Conservation (phyloP, 2,888 invertebrate genomes). For the Biston betularia region DNA sequence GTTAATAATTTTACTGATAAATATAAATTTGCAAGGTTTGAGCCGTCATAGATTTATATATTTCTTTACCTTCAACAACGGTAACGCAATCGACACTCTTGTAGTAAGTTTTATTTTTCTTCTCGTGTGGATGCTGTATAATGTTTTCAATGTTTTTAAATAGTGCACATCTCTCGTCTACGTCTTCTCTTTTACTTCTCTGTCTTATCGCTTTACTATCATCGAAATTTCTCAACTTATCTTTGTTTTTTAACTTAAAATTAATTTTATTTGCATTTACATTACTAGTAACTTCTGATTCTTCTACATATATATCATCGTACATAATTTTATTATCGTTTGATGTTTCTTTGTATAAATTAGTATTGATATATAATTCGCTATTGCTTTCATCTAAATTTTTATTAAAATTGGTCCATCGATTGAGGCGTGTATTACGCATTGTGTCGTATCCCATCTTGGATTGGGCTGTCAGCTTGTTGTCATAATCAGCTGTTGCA, state of each 20-base stretch:
- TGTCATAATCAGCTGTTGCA: constrained; percentile 70
- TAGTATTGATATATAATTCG: constrained; percentile 40
- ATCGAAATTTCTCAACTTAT: constrained; percentile 44
- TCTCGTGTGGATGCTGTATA: constrained; percentile 66
- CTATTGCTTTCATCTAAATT: constrained; percentile 36
- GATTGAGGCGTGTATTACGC: constrained; percentile 31
- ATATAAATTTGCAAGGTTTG: too few relatives aligned
- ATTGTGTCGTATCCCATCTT: constrained; percentile 43
- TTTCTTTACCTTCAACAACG: constrained; percentile 71
- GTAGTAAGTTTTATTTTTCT: constrained; percentile 61
- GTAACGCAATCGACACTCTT: constrained; percentile 68
- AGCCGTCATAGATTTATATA: too few relatives aligned
- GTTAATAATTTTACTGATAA: too few relatives aligned
- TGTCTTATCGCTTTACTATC: constrained; percentile 34
- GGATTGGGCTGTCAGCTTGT: constrained; percentile 42
- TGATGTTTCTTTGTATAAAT: constrained; percentile 52
- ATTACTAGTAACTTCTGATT: constrained; percentile 51
- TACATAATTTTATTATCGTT: constrained; percentile 47
- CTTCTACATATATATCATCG: constrained; percentile 56
- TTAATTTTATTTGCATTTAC: constrained; percentile 51
- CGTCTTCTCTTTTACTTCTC: constrained; percentile 32
- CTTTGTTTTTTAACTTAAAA: constrained; percentile 37
- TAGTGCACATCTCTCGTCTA: constrained; percentile 20
- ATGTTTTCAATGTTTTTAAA: constrained; percentile 28
- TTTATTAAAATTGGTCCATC: constrained; percentile 54